These are phyloP conservation scores for Dicyrtomina minuta DNA, from an alignment of 2,888 invertebrate species.

Conservation along the genomic window DNA sequence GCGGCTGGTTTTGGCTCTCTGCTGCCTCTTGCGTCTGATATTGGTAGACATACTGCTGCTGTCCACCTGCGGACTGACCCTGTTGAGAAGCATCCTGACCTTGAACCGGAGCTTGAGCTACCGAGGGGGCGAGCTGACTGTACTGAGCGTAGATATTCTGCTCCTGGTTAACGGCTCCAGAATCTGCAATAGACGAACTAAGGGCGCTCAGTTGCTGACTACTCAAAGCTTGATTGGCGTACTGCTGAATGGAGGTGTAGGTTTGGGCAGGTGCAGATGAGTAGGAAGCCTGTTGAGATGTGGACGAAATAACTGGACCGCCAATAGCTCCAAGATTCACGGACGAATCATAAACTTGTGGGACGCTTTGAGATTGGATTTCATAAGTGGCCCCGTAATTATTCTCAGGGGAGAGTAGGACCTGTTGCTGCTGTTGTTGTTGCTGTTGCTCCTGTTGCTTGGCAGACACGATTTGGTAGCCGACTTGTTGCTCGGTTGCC, in stretches of 20 bases:
- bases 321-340: constrained; percentile 21
- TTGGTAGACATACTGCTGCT: not conserved
- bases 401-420: not conserved
- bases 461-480: not conserved
- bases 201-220: constrained; percentile 10
- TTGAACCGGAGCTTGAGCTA: not conserved
- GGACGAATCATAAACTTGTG: constrained; percentile 31
- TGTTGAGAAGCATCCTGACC: not conserved
- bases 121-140: not conserved
- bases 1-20: not conserved
- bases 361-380: constrained; percentile 16
- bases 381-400: constrained; percentile 43
- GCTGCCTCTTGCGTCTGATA: not conserved
- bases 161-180: not conserved
- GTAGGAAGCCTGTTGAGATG: too few relatives aligned
- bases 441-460: constrained; percentile 28
- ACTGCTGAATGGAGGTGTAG: constrained; percentile 1
- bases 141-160: constrained; percentile 6
- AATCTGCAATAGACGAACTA: constrained; percentile 7
- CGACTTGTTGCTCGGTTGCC: not conserved
- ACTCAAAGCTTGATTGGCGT: constrained; percentile 16
- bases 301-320: constrained; percentile 21
- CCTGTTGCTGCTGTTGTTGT: constrained; percentile 27
- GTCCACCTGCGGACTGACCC: too few relatives aligned
- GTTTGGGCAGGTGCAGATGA: not conserved